Percentiles rank a stretch among this genome's conserved stretches.
Evolutionary conservation across 2,113 vertebrate species (phyloP).

Genomic region (Malurus alboscapulatus): DNA sequence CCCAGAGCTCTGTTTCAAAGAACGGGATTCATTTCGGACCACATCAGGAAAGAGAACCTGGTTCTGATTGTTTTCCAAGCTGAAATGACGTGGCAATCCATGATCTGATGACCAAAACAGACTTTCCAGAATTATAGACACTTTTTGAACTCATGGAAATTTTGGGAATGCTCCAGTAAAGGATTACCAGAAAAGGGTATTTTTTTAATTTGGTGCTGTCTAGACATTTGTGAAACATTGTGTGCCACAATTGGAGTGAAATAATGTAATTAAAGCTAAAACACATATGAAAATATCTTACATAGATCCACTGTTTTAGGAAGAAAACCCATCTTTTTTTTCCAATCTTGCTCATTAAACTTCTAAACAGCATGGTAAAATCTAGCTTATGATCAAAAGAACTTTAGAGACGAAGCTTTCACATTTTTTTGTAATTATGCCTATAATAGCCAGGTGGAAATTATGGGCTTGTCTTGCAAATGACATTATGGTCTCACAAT

Average conservation of each 20-base stretch:
- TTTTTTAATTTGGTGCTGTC: neutral
- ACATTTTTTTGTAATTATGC: neutral
- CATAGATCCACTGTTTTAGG: neutral
- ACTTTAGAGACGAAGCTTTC: conserved; percentile 16
- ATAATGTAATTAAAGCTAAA: neutral
- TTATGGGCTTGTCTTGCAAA: conserved; percentile 21
- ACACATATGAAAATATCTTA: neutral
- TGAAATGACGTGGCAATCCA: neutral
- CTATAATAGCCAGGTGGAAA: conserved; percentile 4
- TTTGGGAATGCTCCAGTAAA: neutral
- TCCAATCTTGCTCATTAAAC: neutral
- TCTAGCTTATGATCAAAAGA: neutral
- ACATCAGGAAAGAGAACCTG: neutral
- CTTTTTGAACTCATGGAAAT: neutral
- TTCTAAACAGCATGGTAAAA: neutral
- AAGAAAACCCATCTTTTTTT: neutral
- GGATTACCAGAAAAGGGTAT: neutral
- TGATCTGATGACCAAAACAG: neutral
- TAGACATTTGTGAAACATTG: neutral
- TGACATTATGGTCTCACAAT: neutral
- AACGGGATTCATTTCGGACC: neutral
- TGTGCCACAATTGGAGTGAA: neutral
- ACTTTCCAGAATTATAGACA: neutral
- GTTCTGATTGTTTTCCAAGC: neutral
- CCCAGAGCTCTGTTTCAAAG: neutral